Percentiles rank a stretch among this genome's conserved stretches.
Evolutionary conservation across 2,797 vertebrate species (phyloP).

Genomic region (Melopsittacus undulatus): DNA sequence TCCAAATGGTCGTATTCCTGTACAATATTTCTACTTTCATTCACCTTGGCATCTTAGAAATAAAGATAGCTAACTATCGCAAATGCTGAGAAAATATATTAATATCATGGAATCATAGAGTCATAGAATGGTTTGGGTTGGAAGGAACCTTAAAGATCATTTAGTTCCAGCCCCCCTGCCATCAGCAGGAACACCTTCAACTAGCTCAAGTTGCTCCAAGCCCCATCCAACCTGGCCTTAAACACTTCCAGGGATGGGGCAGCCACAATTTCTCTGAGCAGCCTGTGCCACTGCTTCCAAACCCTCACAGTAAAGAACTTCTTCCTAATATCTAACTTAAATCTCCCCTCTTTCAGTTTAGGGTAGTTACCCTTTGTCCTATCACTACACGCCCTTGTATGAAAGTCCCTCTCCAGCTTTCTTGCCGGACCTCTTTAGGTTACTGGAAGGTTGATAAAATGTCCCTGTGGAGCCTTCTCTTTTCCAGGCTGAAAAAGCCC

Average conservation of each 20-base stretch:
- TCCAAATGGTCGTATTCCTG: not conserved
- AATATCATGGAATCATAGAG: not conserved
- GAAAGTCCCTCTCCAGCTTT: not conserved
- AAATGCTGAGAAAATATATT: not conserved
- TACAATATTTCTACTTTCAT: not conserved
- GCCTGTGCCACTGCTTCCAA: not conserved
- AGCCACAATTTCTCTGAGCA: not conserved
- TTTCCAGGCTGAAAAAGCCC: not conserved
- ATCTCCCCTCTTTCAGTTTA: not conserved
- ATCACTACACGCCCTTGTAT: not conserved
- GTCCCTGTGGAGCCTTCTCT: not conserved
- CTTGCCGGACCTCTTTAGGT: not conserved
- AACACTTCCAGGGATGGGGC: not conserved
- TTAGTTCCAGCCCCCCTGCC: not conserved
- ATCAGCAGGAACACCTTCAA: not conserved
- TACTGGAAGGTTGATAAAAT: not conserved
- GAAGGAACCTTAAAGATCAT: not conserved
- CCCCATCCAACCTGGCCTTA: not conserved
- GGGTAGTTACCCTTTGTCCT: not conserved
- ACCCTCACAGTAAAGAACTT: not conserved
- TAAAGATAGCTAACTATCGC: not conserved
- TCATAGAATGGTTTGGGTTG: not conserved
- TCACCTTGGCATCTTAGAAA: not conserved
- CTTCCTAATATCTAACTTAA: not conserved
- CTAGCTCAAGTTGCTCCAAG: not conserved